A percentile compares a stretch with the other conserved stretches of the same genome.
phyloP scores from a whole-genome alignment of 2,888 invertebrate species.

The Pegoplata infirma region DNA sequence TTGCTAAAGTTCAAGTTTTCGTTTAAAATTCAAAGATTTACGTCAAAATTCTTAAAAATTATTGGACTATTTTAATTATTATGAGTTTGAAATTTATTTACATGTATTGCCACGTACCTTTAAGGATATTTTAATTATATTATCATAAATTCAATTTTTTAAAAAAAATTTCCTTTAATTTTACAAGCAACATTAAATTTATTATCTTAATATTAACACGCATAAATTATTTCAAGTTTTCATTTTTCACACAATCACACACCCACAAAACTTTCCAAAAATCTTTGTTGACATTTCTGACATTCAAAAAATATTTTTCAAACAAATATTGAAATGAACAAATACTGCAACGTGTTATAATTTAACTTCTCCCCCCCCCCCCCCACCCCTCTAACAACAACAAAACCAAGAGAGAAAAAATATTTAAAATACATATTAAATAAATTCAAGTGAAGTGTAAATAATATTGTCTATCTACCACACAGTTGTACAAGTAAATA shows the following conservation, averaged over 20 bases:
- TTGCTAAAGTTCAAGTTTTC: too few relatives aligned
- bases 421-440: background rate
- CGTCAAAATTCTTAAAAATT: too few relatives aligned
- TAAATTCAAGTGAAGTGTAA: constrained; percentile 21
- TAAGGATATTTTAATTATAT: background rate
- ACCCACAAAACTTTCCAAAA: background rate
- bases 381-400: too few relatives aligned
- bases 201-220: background rate
- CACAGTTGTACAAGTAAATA: constrained; percentile 12
- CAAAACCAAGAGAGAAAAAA: too few relatives aligned
- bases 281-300: constrained; percentile 6
- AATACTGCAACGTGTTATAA: background rate
- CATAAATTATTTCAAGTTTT: background rate
- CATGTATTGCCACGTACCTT: too few relatives aligned
- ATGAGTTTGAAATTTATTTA: too few relatives aligned
- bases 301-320: background rate
- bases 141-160: background rate
- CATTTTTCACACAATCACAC: background rate
- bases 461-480: constrained; percentile 17
- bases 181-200: background rate
- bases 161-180: too few relatives aligned
- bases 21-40: too few relatives aligned
- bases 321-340: background rate
- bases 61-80: too few relatives aligned
- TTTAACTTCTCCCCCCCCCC: too few relatives aligned